Base-by-base conservation (phyloP, 2,113 vertebrate species). In the Rhinoderma darwinii region DNA sequence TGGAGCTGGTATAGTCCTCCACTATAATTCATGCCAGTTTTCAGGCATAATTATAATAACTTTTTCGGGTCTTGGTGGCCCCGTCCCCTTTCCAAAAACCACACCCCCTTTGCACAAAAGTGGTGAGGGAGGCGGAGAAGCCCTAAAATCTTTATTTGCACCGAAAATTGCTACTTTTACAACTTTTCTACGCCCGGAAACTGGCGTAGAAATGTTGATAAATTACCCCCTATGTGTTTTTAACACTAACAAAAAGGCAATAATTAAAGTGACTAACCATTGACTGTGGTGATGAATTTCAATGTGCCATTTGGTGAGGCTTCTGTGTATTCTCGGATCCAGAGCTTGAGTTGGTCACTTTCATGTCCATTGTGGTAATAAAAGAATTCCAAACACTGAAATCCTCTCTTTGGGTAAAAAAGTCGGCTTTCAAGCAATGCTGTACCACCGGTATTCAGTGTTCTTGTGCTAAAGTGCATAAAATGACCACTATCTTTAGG, bases 341-440 rank as follows among this genome's bases (percentile, higher is more conserved):
- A 93, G 88, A 99, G 91, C 5, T 90, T 92, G 59, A 99, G 92
- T 0, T 18, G 88, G 88, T 97, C 95, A 0, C 17, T 89, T 88
- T 90, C 32, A 0, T 88, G 89, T 20, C 95, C 96, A 0, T 93
- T 97, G 91, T 95, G 95, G 84, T 96, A 96, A 82, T 95, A 93
- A 91, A 96, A 99, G 92, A 99, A 98, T 88, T 98, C 94, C 90
- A 99, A 89, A 89, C 98, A 99, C 88, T 99, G 97, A 83, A 93
- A 96, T 8, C 89, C 91, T 91, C 96, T 93, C 84, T 94, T 97
- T 6, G 97, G 97, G 88, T 97, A 98, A 9, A 98, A 86, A 4
- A 92, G 81, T 56, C 97, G 91, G 89, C 96, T 98, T 91, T 99
- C 96, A 88, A 99, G 91, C 39, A 89, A 0, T 7, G 96, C 96